Conservation (phyloP, 2,113 vertebrate species). For the Oryzias woworae region DNA sequence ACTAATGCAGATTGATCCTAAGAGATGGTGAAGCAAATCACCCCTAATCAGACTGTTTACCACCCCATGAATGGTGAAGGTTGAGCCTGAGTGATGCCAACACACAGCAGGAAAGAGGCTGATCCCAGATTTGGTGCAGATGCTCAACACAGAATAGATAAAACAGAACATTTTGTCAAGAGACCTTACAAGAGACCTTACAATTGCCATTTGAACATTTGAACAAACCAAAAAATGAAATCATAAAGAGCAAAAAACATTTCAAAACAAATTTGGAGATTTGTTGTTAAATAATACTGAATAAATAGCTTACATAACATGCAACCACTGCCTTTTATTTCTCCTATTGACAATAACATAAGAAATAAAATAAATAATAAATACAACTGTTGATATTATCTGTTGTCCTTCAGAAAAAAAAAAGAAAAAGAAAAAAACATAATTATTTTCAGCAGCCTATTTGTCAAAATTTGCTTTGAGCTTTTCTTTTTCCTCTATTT, state of each 20-base stretch:
- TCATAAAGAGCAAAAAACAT: too few species aligned
- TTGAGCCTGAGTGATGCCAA: conserved; percentile 19
- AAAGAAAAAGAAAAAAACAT: conserved; percentile 10
- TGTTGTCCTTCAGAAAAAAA: conserved; percentile 11
- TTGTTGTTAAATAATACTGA: too few species aligned
- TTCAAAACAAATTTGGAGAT: too few species aligned
- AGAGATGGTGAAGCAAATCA: conserved; percentile 51
- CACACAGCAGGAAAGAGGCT: conserved; percentile 6
- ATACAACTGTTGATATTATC: background rate
- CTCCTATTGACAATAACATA: too few species aligned
- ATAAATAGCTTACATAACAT: too few species aligned
- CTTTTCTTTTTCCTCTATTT: conserved; percentile 40
- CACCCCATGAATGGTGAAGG: conserved; percentile 31
- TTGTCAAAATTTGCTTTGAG: conserved; percentile 26
- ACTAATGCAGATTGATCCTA: conserved; percentile 54
- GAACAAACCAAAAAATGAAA: background rate
- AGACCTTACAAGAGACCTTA: background rate
- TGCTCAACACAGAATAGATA: conserved; percentile 1
- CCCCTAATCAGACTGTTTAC: conserved; percentile 64
- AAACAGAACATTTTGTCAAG: background rate
- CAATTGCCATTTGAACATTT: background rate
- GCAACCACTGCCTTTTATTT: too few species aligned
- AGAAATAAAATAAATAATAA: too few species aligned
- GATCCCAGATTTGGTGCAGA: conserved; percentile 6
- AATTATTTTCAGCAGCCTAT: background rate